A percentile compares a stretch with the other conserved stretches of the same genome.
Conservation (phyloP, 2,888 invertebrate species). For the Melanchra persicariae region DNA sequence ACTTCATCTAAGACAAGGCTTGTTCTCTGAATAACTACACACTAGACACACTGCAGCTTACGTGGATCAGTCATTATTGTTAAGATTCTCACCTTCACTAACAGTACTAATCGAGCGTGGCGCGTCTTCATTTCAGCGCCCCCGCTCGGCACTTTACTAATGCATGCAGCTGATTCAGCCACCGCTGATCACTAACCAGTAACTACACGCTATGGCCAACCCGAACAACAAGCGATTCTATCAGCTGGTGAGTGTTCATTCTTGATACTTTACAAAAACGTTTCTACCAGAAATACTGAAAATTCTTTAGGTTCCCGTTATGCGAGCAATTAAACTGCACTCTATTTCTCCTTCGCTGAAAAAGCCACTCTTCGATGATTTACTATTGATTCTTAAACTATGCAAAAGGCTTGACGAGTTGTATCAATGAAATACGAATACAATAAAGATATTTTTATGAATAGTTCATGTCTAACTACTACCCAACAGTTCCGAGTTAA, state of each 20-base stretch:
- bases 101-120: constrained; percentile 78
- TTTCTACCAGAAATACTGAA: neutral
- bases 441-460: constrained; percentile 7
- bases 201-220: constrained; percentile 83
- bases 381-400: neutral
- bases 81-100: constrained; percentile 67
- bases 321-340: neutral
- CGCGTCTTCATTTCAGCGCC: constrained; percentile 84
- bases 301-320: neutral
- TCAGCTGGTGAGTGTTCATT: constrained; percentile 88
- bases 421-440: neutral
- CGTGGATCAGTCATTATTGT: constrained; percentile 11
- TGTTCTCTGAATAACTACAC: neutral
- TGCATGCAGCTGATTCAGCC: constrained; percentile 83
- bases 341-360: neutral
- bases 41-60: neutral
- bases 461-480: neutral
- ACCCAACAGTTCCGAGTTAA: constrained; percentile 17
- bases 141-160: constrained; percentile 81
- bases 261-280: constrained; percentile 15
- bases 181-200: constrained; percentile 80
- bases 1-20: neutral
- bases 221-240: constrained; percentile 90
- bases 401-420: neutral
- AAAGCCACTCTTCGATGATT: neutral